Conservation (phyloP, 2,888 invertebrate species). For the Acrobasis repandana region DNA sequence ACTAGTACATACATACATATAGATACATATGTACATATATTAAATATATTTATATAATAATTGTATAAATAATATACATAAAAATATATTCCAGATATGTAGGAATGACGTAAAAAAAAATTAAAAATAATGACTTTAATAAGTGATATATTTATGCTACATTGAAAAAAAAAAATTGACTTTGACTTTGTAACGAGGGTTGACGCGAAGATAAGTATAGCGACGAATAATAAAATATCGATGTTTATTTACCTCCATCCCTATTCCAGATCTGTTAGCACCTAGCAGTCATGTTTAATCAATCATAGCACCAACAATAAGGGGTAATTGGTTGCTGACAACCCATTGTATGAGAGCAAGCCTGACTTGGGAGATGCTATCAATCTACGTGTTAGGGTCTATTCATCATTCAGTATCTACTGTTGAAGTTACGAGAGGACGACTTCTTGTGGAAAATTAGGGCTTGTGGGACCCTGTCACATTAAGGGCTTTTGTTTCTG, state of each 20-base stretch:
- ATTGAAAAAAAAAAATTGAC: too few relatives aligned
- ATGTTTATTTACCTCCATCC: not conserved
- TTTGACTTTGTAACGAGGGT: too few relatives aligned
- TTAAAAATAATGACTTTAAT: too few relatives aligned
- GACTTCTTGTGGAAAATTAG: not conserved
- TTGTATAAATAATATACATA: too few relatives aligned
- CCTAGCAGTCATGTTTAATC: conserved; percentile 17
- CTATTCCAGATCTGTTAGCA: conserved; percentile 10
- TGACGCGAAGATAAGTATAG: not conserved
- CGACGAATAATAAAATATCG: not conserved
- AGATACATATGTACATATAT: too few relatives aligned
- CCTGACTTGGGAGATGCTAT: conserved; percentile 10
- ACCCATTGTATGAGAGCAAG: conserved; percentile 9
- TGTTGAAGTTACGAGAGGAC: not conserved
- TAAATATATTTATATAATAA: too few relatives aligned
- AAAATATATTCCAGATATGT: too few relatives aligned
- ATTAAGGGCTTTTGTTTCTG: too few relatives aligned
- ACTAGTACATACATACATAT: too few relatives aligned
- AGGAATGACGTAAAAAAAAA: too few relatives aligned
- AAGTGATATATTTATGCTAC: too few relatives aligned
- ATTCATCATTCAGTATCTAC: conserved; percentile 15
- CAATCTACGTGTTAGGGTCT: conserved; percentile 6
- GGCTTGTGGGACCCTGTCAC: not conserved
- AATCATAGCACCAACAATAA: conserved; percentile 13
- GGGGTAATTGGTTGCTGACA: conserved; percentile 16